A percentile compares a stretch with the other conserved stretches of the same genome.
These are phyloP conservation scores for Cloeon dipterum DNA, from an alignment of 2,888 invertebrate genomes.

Conservation along the genomic window DNA sequence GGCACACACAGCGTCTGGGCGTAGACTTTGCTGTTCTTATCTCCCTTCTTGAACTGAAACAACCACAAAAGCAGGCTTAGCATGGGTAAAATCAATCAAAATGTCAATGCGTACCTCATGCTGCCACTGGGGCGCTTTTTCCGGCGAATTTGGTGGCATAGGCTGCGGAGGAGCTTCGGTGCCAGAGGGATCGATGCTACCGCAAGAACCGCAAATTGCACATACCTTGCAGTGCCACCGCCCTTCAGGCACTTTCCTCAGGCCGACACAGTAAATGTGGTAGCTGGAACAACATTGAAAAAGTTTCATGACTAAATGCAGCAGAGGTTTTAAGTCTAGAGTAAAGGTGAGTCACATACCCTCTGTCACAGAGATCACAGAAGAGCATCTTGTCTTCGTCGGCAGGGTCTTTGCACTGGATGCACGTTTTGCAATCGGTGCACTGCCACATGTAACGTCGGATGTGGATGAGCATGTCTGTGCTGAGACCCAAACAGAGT, in stretches of 20 bases:
- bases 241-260: conserved; percentile 56
- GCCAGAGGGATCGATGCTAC: conserved; percentile 22
- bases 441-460: conserved; percentile 83
- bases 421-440: conserved; percentile 78
- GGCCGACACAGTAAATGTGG: conserved; percentile 76
- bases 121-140: conserved; percentile 20
- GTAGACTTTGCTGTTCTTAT: conserved; percentile 21
- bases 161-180: conserved; percentile 13
- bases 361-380: conserved; percentile 85
- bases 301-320: conserved; percentile 1
- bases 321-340: conserved; percentile 1
- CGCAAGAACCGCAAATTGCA: conserved; percentile 33
- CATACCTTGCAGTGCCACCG: conserved; percentile 78
- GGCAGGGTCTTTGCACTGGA: conserved; percentile 54
- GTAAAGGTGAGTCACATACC: conserved; percentile 17
- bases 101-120: conserved; percentile 17
- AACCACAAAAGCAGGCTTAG: conserved; percentile 6
- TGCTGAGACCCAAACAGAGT: conserved; percentile 61
- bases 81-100: not conserved
- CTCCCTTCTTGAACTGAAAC: conserved; percentile 22
- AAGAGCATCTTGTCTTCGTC: conserved; percentile 83
- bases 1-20: conserved; percentile 36
- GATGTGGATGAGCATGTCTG: conserved; percentile 62
- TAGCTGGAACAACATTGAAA: conserved; percentile 22
- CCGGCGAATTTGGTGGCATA: conserved; percentile 7